These are phyloP conservation scores for Aselliscus stoliczkanus DNA, from an alignment of 2,797 vertebrate genomes.

Conservation along the genomic window DNA sequence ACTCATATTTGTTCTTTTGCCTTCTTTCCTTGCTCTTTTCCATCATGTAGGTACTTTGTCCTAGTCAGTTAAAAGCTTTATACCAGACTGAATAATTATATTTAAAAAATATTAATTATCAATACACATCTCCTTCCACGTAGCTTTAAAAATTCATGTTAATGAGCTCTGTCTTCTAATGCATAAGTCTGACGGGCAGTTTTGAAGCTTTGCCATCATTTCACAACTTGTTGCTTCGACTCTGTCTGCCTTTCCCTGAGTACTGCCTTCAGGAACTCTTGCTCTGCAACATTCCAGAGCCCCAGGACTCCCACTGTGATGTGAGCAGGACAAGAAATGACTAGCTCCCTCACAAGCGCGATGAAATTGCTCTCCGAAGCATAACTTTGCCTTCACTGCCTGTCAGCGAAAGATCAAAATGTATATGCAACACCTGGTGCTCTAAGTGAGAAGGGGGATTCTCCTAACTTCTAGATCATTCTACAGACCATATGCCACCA, in stretches of 20 bases:
- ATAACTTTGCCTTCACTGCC: background rate
- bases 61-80: conserved; percentile 13
- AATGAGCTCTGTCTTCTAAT: rapidly evolving
- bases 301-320: background rate
- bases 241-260: background rate
- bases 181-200: background rate
- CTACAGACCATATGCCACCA: rapidly evolving
- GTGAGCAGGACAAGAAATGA: background rate
- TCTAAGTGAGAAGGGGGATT: background rate
- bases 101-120: conserved; percentile 52
- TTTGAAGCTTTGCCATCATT: conserved; percentile 49
- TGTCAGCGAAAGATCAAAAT: background rate
- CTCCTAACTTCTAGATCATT: background rate
- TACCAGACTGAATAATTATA: conserved; percentile 38
- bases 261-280: background rate
- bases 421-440: background rate
- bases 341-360: background rate
- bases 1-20: background rate
- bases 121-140: background rate
- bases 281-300: conserved; percentile 43
- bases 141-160: conserved; percentile 19
- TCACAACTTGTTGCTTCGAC: background rate
- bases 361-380: background rate
- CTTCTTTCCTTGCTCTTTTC: background rate
- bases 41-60: background rate